Percentiles rank a stretch among this genome's conserved stretches.
These are phyloP conservation scores for Actinemys pallida DNA, from an alignment of 2,113 vertebrate species.

Conservation along the genomic window DNA sequence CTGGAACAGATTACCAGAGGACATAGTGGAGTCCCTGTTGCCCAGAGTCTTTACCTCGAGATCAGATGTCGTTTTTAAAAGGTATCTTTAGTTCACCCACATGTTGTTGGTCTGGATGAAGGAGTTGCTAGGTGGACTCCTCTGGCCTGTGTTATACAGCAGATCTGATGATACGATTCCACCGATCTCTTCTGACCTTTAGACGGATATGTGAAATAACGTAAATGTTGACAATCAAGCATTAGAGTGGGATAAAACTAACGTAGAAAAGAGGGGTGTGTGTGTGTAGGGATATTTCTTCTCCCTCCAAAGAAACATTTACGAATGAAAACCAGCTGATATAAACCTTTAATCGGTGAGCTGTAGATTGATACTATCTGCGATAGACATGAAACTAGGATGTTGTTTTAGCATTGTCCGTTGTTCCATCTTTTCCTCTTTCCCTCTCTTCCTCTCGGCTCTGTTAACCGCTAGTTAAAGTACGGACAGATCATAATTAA, in stretches of 20 bases:
- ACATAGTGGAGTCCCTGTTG: neutral
- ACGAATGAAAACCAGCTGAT: neutral
- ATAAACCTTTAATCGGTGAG: neutral
- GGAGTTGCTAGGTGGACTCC: neutral
- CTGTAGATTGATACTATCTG: neutral
- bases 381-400: neutral
- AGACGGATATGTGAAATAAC: neutral
- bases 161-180: neutral
- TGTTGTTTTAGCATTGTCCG: neutral
- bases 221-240: neutral
- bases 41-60: neutral
- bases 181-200: neutral
- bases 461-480: slow-evolving; percentile 23
- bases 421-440: slow-evolving; percentile 20
- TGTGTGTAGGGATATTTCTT: neutral
- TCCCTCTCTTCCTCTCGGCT: neutral
- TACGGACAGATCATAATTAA: neutral
- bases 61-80: neutral
- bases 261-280: neutral
- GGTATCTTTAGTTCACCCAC: neutral
- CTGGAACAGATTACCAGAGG: neutral
- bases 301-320: neutral
- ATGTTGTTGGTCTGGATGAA: neutral
- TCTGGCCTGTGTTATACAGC: neutral
- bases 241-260: neutral